Evolutionary conservation across 2,888 invertebrate species (phyloP).

Genomic region (Cantharis nigra): DNA sequence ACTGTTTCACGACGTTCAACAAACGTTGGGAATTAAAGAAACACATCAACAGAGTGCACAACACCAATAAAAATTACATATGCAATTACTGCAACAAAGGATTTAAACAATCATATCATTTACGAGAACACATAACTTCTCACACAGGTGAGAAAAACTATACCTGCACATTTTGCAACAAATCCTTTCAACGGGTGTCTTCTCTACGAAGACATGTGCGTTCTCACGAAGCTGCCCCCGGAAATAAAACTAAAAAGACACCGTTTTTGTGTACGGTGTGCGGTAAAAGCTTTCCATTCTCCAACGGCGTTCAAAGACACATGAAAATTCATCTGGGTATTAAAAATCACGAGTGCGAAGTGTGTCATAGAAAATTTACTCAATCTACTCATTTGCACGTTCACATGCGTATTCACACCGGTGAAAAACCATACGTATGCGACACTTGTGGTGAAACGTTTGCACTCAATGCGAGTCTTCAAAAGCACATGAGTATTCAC

Average conservation of each 20-base stretch:
- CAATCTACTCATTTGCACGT: conserved; percentile 56
- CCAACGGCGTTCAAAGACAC: conserved; percentile 50
- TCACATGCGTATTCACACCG: conserved; percentile 59
- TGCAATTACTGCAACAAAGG: conserved; percentile 39
- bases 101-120: conserved; percentile 45
- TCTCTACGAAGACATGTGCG: conserved; percentile 45
- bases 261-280: conserved; percentile 51
- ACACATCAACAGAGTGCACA: conserved; percentile 40
- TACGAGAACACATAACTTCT: conserved; percentile 45
- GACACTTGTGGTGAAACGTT: conserved; percentile 55
- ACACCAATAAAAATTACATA: conserved; percentile 34
- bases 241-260: conserved; percentile 46
- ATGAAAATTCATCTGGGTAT: conserved; percentile 51
- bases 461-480: conserved; percentile 44
- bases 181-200: conserved; percentile 45
- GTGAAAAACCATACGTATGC: conserved; percentile 59
- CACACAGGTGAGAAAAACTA: conserved; percentile 48
- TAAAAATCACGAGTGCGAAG: conserved; percentile 50
- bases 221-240: conserved; percentile 44
- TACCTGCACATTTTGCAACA: conserved; percentile 45
- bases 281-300: conserved; percentile 50
- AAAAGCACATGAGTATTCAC: conserved; percentile 42
- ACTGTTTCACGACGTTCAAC: conserved; percentile 38
- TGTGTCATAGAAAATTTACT: conserved; percentile 53
- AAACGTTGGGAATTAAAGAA: conserved; percentile 41